Evolutionary conservation across 2,113 vertebrate genomes (phyloP).

Genomic region (Lichenostomus cassidix): DNA sequence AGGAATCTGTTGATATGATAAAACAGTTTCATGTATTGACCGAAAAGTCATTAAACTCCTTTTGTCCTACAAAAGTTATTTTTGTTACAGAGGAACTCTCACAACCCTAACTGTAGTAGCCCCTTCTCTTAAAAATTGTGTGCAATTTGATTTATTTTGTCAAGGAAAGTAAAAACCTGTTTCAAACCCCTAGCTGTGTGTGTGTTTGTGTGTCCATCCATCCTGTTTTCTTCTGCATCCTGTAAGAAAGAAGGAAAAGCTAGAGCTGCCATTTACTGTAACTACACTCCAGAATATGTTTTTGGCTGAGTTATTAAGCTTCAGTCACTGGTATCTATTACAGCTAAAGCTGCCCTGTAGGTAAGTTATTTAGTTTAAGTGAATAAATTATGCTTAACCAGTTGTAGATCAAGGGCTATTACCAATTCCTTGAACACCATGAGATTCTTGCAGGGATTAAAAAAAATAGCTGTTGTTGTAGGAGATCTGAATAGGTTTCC

Average conservation of each 20-base stretch:
- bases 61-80: not conserved
- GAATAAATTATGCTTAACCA: not conserved
- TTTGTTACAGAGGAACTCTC: not conserved
- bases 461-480: not conserved
- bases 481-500: slow-evolving; percentile 2
- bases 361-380: not conserved
- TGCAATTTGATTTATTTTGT: not conserved
- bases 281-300: not conserved
- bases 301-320: not conserved
- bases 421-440: not conserved
- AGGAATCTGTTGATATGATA: not conserved
- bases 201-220: not conserved
- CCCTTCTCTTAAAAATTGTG: not conserved
- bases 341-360: not conserved
- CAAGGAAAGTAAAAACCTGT: not conserved
- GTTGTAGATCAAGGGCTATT: not conserved
- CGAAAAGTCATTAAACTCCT: not conserved
- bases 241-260: not conserved
- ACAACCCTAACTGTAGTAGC: not conserved
- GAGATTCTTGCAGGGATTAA: not conserved
- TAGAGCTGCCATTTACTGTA: not conserved
- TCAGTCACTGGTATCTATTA: not conserved
- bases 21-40: not conserved
- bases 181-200: not conserved
- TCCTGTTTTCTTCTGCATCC: not conserved